These are phyloP conservation scores for Chaetorhynchus papuensis DNA, from an alignment of 2,113 vertebrate species.

Conservation along the genomic window DNA sequence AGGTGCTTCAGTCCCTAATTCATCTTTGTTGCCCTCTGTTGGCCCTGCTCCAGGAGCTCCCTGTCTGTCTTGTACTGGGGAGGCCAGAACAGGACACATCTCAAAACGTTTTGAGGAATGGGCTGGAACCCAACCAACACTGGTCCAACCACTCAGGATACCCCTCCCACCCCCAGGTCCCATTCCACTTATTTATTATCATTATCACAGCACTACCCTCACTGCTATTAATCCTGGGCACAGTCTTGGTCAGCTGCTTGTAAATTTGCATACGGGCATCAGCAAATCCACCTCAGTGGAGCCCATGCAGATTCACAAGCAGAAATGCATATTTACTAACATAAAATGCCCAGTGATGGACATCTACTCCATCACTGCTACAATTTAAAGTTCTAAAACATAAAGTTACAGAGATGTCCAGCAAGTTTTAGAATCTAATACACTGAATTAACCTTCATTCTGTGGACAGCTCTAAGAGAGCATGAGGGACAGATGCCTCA, in stretches of 20 bases:
- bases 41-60: not conserved
- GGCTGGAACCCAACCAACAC: not conserved
- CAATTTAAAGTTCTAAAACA: not conserved
- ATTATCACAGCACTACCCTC: not conserved
- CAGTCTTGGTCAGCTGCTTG: not conserved
- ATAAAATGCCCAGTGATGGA: not conserved
- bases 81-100: not conserved
- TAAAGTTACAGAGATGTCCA: not conserved
- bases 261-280: not conserved
- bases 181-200: not conserved
- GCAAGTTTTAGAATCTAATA: not conserved
- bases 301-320: not conserved
- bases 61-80: not conserved
- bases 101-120: not conserved
- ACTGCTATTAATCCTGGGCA: not conserved
- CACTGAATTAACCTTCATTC: not conserved
- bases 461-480: not conserved
- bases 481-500: not conserved
- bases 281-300: not conserved
- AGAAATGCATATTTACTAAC: not conserved
- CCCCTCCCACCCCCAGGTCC: fast-evolving
- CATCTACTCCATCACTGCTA: not conserved
- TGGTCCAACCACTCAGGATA: not conserved
- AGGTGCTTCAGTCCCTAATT: not conserved
- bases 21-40: not conserved